phyloP scores from a whole-genome alignment of 2,888 invertebrate genomes.

The Oscheius sp. region DNA sequence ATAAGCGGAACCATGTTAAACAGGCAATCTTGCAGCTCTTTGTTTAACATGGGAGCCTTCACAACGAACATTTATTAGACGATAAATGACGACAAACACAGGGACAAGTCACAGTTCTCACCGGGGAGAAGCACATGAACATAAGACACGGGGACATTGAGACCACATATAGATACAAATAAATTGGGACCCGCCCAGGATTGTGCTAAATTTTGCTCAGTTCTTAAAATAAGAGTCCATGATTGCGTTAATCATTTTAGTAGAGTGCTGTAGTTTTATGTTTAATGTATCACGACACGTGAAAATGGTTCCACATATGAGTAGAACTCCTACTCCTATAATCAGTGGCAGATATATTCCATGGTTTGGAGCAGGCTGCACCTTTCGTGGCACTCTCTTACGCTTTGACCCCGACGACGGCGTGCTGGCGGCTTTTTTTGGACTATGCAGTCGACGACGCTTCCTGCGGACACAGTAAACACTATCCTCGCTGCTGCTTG shows the following conservation, averaged over 20 bases:
- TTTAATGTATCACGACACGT: slow-evolving; percentile 11
- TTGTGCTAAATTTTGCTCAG: not conserved
- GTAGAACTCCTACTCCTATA: slow-evolving; percentile 23
- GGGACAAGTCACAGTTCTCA: slow-evolving; percentile 6
- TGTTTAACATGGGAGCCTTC: slow-evolving; percentile 29
- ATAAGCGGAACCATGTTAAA: slow-evolving; percentile 34
- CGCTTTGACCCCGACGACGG: slow-evolving; percentile 5
- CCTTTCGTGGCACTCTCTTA: slow-evolving; percentile 10
- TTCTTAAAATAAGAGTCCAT: slow-evolving; percentile 9
- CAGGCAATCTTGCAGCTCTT: slow-evolving; percentile 22
- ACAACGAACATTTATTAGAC: slow-evolving; percentile 25
- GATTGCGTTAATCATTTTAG: slow-evolving; percentile 10
- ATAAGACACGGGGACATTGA: slow-evolving; percentile 15
- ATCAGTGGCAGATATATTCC: slow-evolving; percentile 12
- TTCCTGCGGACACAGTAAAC: slow-evolving; percentile 24
- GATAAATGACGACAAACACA: slow-evolving; percentile 22
- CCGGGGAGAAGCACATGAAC: slow-evolving; percentile 14
- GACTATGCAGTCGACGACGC: slow-evolving; percentile 28
- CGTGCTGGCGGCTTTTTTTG: slow-evolving; percentile 8
- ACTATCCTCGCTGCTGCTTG: slow-evolving; percentile 33
- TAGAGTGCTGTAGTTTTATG: slow-evolving; percentile 9
- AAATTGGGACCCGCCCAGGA: slow-evolving; percentile 7
- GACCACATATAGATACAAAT: slow-evolving; percentile 26
- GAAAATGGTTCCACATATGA: slow-evolving; percentile 25
- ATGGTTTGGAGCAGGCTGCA: not conserved